These are phyloP conservation scores for Corvus hawaiiensis DNA, from an alignment of 2,113 vertebrate species.

Conservation along the genomic window DNA sequence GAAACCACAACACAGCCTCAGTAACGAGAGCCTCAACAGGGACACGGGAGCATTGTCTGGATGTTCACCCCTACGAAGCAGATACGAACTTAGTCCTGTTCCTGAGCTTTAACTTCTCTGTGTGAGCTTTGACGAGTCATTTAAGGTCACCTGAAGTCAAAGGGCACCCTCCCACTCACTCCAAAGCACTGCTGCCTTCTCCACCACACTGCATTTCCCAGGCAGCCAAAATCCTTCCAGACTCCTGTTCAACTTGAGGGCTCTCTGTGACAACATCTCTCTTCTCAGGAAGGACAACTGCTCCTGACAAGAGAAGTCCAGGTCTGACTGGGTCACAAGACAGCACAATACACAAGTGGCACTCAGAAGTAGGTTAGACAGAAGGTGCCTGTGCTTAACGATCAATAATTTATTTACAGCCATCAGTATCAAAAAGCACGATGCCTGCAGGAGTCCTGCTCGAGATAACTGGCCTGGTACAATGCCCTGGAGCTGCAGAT, in stretches of 20 bases:
- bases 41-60: not conserved
- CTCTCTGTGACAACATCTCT: not conserved
- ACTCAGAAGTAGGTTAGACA: not conserved
- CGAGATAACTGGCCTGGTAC: not conserved
- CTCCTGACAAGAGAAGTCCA: not conserved
- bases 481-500: not conserved
- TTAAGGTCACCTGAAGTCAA: not conserved
- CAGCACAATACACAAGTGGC: not conserved
- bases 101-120: not conserved
- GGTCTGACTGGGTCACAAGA: not conserved
- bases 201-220: not conserved
- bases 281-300: not conserved
- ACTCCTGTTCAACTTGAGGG: not conserved
- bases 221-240: not conserved
- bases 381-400: not conserved
- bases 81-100: not conserved
- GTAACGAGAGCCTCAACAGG: not conserved
- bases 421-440: not conserved
- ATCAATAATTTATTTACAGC: not conserved
- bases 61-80: not conserved
- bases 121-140: not conserved
- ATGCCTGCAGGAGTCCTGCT: not conserved
- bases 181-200: not conserved
- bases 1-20: not conserved
- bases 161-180: not conserved